Conservation (phyloP, 2,113 vertebrate genomes). For the Alligator sinensis region DNA sequence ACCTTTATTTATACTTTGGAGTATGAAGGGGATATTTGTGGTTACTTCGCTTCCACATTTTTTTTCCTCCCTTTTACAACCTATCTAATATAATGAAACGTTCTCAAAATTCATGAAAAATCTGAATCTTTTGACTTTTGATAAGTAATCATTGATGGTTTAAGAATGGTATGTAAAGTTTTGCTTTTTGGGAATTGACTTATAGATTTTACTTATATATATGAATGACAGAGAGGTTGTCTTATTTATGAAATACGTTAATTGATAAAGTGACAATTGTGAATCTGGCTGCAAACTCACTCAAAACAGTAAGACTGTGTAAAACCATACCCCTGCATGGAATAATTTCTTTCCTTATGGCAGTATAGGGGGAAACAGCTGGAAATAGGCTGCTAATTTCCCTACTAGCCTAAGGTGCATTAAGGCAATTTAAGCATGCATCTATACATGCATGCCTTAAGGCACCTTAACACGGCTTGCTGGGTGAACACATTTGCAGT, state of each 20-base stretch:
- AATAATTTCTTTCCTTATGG: neutral
- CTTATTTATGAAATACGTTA: slow-evolving; percentile 61
- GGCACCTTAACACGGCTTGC: no score
- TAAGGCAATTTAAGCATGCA: no score
- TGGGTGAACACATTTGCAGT: no score
- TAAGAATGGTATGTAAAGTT: no score
- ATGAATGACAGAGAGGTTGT: slow-evolving; percentile 33
- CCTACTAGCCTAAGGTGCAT: no score
- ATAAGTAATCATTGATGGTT: no score
- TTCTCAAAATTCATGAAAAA: neutral
- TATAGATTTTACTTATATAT: slow-evolving; percentile 26
- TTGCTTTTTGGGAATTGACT: no score
- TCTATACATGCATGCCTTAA: no score
- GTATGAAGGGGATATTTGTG: neutral
- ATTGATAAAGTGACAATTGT: slow-evolving; percentile 17
- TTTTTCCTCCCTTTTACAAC: neutral
- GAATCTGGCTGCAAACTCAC: neutral
- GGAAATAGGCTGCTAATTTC: neutral
- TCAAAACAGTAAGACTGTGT: neutral
- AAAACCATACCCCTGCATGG: neutral
- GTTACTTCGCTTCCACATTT: neutral
- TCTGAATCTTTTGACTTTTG: no score
- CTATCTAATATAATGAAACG: neutral
- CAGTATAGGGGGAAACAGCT: neutral
- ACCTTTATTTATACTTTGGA: no score